Evolutionary conservation across 2,888 invertebrate genomes (phyloP), one percentile per base, ranked within the genome.

Genomic region (Drosophila putrida): DNA sequence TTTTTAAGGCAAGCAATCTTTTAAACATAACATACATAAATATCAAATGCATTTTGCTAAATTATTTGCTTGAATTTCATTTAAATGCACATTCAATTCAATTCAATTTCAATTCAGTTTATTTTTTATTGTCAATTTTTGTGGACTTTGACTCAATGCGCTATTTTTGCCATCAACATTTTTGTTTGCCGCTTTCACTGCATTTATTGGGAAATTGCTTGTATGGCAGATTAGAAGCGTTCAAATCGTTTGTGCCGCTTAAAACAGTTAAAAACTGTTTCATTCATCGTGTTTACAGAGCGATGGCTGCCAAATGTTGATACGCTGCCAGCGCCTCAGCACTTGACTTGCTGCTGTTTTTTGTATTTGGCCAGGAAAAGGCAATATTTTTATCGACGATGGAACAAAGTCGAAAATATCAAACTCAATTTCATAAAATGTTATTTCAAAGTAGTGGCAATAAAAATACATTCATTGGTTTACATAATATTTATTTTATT

Each of bases 251-350:
- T 25, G 10, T 39, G 8, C 38, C 9, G 6, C 6, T 39, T 11
- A 13, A 44, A 55, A 36, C 8, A 27, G 44, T 82, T 62, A 57
- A 63, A 57, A 63, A 65, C 38, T 41, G 51, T 53, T 62, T 60
- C 53, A 58, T 62, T 59, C 66, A 35, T 46, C 39, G 55, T 55
- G 65, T 80, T 79, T 77, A 61, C 65, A 61, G 66, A 62, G 31
- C 33, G 49, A 53, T 58, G 57, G 43, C 47, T 64, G 57, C 25
- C 54, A 70, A 82, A 75, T 71, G 43, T 77, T 85, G 81, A 78
- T 75, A 62, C 70, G 71, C 27, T 81, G 79, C 79, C 72, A 72
- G 68, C 57, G 53, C 65, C 58, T 57, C 5, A 15, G 68, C 72
- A 65, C 67, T 75, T 78, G 68, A 62, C 67, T 67, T 62, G 58